Evolutionary conservation across 2,113 vertebrate species (phyloP).

Genomic region (Amblyornis subalaris): DNA sequence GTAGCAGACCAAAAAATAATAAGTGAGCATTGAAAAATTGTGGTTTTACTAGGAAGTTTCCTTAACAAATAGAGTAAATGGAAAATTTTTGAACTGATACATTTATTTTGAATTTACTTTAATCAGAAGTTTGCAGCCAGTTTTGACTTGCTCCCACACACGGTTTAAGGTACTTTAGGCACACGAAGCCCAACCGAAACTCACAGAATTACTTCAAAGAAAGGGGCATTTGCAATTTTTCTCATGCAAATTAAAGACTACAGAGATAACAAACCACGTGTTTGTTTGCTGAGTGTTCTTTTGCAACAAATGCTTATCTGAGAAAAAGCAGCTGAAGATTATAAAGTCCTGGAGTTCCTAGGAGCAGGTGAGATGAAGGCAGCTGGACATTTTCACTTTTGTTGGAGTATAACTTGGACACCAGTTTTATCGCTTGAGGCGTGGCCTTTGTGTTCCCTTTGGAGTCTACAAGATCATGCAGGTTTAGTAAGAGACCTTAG

Average conservation of each 20-base stretch:
- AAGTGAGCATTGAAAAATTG: background rate
- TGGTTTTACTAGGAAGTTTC: background rate
- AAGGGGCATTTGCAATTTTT: slow-evolving; percentile 10
- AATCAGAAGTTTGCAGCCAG: background rate
- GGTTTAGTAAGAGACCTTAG: background rate
- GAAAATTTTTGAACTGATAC: accelerated
- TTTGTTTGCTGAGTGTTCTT: background rate
- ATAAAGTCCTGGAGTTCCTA: background rate
- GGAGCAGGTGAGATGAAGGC: background rate
- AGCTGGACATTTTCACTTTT: background rate
- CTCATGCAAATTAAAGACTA: background rate
- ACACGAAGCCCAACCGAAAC: background rate
- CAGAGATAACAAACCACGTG: background rate
- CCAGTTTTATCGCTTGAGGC: background rate
- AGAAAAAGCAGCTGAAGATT: slow-evolving; percentile 24
- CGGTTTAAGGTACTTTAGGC: background rate
- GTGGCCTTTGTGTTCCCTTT: background rate
- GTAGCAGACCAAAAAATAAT: background rate
- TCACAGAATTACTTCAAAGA: slow-evolving; percentile 22
- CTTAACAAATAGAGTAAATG: background rate
- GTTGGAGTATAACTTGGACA: background rate
- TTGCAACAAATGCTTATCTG: slow-evolving; percentile 10
- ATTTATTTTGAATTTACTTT: background rate
- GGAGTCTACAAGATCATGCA: background rate
- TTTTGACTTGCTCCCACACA: background rate